Evolutionary conservation across 2,113 vertebrate genomes (phyloP).

Genomic region (Climacteris rufus): DNA sequence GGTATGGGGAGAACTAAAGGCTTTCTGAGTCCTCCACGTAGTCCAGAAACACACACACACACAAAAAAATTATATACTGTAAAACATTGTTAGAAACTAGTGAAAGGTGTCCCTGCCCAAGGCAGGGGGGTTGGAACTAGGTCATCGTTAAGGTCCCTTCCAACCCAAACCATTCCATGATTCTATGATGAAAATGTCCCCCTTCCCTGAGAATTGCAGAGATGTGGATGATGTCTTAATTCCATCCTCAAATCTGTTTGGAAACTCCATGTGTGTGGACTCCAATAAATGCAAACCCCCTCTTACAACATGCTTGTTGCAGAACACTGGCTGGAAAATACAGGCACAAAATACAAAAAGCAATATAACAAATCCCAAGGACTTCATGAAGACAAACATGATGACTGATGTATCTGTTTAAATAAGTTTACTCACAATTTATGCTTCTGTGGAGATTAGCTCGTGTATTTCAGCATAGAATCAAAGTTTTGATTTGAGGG

Average conservation of each 20-base stretch:
- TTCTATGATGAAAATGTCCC: accelerated
- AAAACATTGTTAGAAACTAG: neutral
- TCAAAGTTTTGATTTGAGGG: neutral
- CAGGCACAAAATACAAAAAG: neutral
- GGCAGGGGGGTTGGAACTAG: accelerated
- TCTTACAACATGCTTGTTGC: accelerated
- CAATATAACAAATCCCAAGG: neutral
- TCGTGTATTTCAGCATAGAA: neutral
- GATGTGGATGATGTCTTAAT: neutral
- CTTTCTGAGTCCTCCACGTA: neutral
- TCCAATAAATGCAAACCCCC: neutral
- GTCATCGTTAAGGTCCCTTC: neutral
- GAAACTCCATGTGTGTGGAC: neutral
- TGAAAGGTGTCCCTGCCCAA: neutral
- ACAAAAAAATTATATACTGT: neutral
- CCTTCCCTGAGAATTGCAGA: neutral
- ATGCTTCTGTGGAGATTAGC: neutral
- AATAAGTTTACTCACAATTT: neutral
- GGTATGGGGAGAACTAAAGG: neutral
- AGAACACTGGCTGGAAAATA: neutral
- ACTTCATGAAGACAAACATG: neutral
- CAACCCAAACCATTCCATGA: neutral
- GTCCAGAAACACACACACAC: neutral
- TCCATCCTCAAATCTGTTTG: neutral
- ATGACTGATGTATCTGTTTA: neutral